A percentile compares a stretch with the other conserved stretches of the same genome.
Evolutionary conservation across 2,888 invertebrate genomes (phyloP).

Genomic region (Cabera pusaria): DNA sequence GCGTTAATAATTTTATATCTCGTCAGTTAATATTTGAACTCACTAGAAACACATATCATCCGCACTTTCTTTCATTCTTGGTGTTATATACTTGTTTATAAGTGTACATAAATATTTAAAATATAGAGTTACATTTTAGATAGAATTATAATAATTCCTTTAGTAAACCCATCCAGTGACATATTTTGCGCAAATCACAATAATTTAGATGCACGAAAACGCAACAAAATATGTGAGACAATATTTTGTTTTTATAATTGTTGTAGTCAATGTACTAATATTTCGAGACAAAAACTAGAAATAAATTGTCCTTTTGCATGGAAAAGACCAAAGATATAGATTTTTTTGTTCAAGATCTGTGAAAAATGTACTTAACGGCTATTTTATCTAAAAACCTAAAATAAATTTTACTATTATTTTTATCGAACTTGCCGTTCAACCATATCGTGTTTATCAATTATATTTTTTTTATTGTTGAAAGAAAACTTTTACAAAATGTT

Average conservation of each 20-base stretch:
- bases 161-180: conserved; percentile 18
- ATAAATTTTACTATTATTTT: no score
- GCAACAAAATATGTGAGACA: conserved; percentile 13
- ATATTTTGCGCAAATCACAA: conserved; percentile 21
- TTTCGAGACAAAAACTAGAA: no score
- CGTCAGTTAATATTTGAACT: conserved; percentile 47
- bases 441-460: conserved; percentile 20
- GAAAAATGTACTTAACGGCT: no score
- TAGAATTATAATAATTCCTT: conserved; percentile 47
- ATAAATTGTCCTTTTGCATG: no score
- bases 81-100: conserved; percentile 60
- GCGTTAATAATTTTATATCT: conserved; percentile 69
- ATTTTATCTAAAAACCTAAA: no score
- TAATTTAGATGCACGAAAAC: conserved; percentile 20
- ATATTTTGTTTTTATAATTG: no score
- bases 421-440: conserved; percentile 6
- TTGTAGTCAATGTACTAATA: not conserved
- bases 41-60: conserved; percentile 80
- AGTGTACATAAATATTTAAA: conserved; percentile 50
- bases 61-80: conserved; percentile 76
- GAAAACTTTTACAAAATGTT: conserved; percentile 24
- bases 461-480: conserved; percentile 13
- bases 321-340: no score
- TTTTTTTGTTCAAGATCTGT: no score
- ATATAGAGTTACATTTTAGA: conserved; percentile 42